Evolutionary conservation across 2,888 invertebrate genomes (phyloP).

Genomic region (Tolmerus cingulatus): DNA sequence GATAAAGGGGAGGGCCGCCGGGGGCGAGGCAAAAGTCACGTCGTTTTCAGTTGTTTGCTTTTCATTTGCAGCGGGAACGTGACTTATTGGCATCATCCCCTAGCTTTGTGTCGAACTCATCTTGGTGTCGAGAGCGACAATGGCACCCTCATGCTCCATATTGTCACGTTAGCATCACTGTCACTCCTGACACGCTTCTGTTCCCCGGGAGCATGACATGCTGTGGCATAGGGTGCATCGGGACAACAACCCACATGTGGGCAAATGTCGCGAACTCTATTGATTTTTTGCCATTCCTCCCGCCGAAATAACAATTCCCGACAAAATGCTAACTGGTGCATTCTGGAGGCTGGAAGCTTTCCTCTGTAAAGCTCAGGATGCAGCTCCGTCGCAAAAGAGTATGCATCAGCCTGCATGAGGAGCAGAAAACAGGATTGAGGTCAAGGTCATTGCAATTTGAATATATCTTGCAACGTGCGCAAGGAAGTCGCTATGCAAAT

Average conservation of each 20-base stretch:
- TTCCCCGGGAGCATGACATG: background rate
- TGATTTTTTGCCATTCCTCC: background rate
- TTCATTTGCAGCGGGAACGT: background rate
- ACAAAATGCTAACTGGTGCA: background rate
- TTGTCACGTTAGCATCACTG: background rate
- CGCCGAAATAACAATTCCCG: background rate
- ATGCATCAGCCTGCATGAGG: background rate
- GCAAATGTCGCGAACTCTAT: background rate
- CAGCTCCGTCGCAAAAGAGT: background rate
- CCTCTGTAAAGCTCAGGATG: background rate
- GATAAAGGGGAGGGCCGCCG: background rate
- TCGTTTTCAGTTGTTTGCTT: slow-evolving; percentile 5
- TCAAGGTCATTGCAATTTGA: slow-evolving; percentile 5
- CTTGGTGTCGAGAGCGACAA: background rate
- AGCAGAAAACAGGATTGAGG: background rate
- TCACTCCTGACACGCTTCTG: background rate
- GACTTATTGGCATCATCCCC: slow-evolving; percentile 8
- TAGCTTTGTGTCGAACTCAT: too few species aligned
- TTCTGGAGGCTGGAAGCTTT: background rate
- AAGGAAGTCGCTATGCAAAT: background rate
- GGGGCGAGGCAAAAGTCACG: background rate
- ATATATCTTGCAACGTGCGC: background rate
- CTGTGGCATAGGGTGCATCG: background rate
- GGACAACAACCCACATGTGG: background rate
- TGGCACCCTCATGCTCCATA: background rate